Base-by-base conservation (phyloP, 2,113 vertebrate species). In the Nesoenas mayeri region DNA sequence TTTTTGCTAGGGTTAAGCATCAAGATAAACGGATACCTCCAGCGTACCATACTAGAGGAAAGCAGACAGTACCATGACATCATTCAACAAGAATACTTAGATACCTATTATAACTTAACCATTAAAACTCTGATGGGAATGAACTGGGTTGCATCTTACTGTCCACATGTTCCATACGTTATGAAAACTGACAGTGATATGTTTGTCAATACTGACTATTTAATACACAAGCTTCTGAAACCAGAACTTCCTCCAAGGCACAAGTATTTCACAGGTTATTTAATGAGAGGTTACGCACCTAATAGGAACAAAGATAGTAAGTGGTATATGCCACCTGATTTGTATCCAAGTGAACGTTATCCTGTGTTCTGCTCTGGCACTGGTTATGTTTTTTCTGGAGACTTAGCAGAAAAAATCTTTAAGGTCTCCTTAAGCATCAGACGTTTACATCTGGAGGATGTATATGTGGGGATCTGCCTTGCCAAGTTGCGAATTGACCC, bases 141-240 rank as follows among this genome's bases (percentile, higher is more conserved):
- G 98, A 99, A 99, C 96, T 99, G 99, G 99, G 99, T 99, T 65
- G 98, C 99, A 24, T 97, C 97, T 21, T 98, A 99, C 84, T 99
- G 99, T 85, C 98, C 99, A 9, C 93, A 62, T 5, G 98, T 98
- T 82, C 98, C 97, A 0, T 99, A 99, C 2, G 98, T 99, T 77
- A 99, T 99, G 99, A 99, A 99, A 98, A 99, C 99, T 1, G 99
- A 99, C 98, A 99, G 99, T 3, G 99, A 99, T 94, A 99, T 99
- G 99, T 99, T 99, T 79, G 98, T 99, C 94, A 99, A 99, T 94
- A 99, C 99, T 0, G 99, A 99, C 26, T 99, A 99, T 91, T 98
- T 99, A 92, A 98, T 99, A 96, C 98, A 99, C 48, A 99, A 99
- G 96, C 97, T 99, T 60, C 96, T 99, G 75, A 98, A 98, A 95